Base-by-base conservation (phyloP, 2,113 vertebrate species). In the Gnathonemus echidnorhynchus region DNA sequence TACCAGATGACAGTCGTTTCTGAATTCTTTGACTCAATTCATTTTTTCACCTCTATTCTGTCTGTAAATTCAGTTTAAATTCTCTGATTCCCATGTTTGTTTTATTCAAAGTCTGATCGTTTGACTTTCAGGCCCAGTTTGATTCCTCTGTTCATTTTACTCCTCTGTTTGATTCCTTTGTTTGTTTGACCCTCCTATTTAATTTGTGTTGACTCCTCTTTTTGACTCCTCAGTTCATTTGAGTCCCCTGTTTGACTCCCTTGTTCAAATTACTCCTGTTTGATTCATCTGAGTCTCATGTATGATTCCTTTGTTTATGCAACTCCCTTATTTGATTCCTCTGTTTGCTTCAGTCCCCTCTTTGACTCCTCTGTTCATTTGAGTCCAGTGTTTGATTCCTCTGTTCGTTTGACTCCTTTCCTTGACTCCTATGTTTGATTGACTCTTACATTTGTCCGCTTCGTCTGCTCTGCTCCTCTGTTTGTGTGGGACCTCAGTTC, bases 1-100 rank as follows among this genome's bases (percentile, higher is more conserved):
- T 89, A 91, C 49, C 86, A 92, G 91, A 49, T 93, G 95, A 93
- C 95, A 95, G 24, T n/a, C 24, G 24, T 62, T 15, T 74, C 27
- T 74, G 70, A 13, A 31, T 35, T 31, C 31, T 74, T 74, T 4
- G 5, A 35, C 70, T 74, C 70, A 11, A 3, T 70, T 31, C 27
- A 35, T 35, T 74, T 74, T 13, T 74, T 15, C 70, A 35, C 70
- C 70, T 74, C 70, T 27, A 6, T 35, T 35, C 31, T 74, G 70
- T 35, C 31, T 35, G 19, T 58, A 9, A 58, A 58, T 27, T 62
- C 58, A 13, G 70, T 39, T 77, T 77, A 31, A 77, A 31, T 31
- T 39, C 4, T 77, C 70, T 39, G 15, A 39, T 19, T 39, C 24
- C 31, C 15, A 6, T 39, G 31, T 77, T 77, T 77, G 70, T 77